phyloP scores from a whole-genome alignment of 2,888 invertebrate genomes.

The Eulithis prunata region DNA sequence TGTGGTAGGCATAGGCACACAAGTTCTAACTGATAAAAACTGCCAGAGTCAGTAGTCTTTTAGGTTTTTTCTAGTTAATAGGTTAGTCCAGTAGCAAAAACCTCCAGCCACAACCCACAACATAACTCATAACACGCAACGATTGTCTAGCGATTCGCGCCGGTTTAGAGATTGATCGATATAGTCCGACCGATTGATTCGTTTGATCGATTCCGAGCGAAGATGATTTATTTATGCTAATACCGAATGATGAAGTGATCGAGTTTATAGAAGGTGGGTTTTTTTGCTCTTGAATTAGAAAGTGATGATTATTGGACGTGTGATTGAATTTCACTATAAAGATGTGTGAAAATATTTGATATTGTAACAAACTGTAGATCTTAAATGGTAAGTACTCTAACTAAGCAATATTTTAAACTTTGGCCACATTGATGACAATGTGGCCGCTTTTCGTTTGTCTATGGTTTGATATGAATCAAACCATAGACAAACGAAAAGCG shows the following conservation, averaged over 20 bases:
- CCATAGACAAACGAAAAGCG: too few species aligned
- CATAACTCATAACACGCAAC: conserved; percentile 52
- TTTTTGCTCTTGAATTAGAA: conserved; percentile 26
- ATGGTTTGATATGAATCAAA: too few species aligned
- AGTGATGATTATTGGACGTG: conserved; percentile 15
- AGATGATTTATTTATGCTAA: conserved; percentile 73
- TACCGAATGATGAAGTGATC: conserved; percentile 57
- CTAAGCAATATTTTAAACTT: too few species aligned
- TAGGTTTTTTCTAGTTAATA: neutral
- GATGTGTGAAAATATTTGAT: too few species aligned
- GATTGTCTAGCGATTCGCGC: conserved; percentile 68
- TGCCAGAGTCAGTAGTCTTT: too few species aligned
- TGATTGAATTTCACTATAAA: neutral
- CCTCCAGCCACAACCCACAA: conserved; percentile 6
- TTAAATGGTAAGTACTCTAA: too few species aligned
- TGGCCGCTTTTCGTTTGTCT: too few species aligned
- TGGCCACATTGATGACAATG: too few species aligned
- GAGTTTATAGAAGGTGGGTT: conserved; percentile 34
- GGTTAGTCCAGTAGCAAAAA: neutral
- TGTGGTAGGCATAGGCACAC: too few species aligned
- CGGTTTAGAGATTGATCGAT: conserved; percentile 73
- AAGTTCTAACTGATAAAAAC: too few species aligned
- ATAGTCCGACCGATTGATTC: conserved; percentile 68
- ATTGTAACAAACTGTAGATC: too few species aligned
- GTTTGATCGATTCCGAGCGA: conserved; percentile 73